Percentiles rank a stretch among this genome's conserved stretches.
These are phyloP conservation scores for Actenoides lindsayi DNA, from an alignment of 2,113 vertebrate genomes.

Conservation along the genomic window DNA sequence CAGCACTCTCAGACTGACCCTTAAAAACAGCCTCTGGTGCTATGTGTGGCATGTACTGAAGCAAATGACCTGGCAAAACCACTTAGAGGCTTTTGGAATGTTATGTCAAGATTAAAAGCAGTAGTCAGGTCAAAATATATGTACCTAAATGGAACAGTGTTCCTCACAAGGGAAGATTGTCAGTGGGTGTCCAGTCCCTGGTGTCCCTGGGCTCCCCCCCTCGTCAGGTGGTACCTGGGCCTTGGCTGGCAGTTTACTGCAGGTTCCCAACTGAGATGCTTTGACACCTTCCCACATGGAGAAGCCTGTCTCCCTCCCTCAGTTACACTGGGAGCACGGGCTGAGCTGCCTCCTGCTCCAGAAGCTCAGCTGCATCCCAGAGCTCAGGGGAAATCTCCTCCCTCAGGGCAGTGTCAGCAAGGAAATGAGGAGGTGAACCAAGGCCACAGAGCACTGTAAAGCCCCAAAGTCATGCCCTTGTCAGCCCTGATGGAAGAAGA, in stretches of 20 bases:
- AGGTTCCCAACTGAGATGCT: not conserved
- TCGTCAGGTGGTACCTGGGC: accelerated
- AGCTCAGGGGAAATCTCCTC: not conserved
- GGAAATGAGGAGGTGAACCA: not conserved
- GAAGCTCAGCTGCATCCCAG: accelerated
- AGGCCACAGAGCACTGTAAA: not conserved
- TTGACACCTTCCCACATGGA: accelerated
- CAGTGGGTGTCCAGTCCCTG: accelerated
- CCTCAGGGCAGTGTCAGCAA: accelerated
- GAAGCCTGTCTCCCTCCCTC: not conserved
- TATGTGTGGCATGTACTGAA: not conserved
- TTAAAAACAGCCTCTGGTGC: not conserved
- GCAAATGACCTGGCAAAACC: not conserved
- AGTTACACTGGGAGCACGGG: not conserved
- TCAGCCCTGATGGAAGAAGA: not conserved
- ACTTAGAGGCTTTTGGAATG: not conserved
- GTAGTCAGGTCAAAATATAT: not conserved
- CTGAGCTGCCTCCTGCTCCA: not conserved
- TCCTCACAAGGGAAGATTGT: not conserved
- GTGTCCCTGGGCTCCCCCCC: not conserved
- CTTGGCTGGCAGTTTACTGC: not conserved
- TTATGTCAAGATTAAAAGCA: not conserved
- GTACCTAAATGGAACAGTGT: not conserved
- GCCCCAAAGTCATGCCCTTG: not conserved
- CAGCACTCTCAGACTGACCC: not conserved